Conservation (phyloP, 2,888 invertebrate species). For the Chymomyza amoena region DNA sequence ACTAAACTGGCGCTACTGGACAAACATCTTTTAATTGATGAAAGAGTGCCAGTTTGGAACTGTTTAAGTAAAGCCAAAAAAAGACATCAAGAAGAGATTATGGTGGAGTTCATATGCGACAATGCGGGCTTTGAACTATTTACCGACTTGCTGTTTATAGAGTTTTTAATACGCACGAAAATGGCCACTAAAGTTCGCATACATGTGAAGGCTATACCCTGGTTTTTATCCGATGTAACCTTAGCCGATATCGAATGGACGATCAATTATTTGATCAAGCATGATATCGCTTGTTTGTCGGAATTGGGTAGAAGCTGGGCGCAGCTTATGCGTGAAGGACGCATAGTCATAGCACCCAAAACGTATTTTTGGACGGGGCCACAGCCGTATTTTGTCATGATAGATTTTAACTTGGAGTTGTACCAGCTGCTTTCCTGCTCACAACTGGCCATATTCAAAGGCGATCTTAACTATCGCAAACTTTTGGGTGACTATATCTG, state of each 20-base stretch:
- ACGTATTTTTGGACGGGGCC: slow-evolving; percentile 94
- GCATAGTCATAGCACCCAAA: slow-evolving; percentile 78
- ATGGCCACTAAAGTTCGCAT: slow-evolving; percentile 85
- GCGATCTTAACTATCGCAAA: slow-evolving; percentile 98
- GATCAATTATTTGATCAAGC: slow-evolving; percentile 79
- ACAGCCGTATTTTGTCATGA: slow-evolving; percentile 88
- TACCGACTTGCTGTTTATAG: slow-evolving; percentile 91
- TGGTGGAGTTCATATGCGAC: slow-evolving; percentile 91
- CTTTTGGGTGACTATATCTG: slow-evolving; percentile 92
- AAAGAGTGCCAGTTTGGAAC: slow-evolving; percentile 82
- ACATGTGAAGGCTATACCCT: slow-evolving; percentile 93
- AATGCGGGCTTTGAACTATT: slow-evolving; percentile 96
- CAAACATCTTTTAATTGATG: slow-evolving; percentile 82
- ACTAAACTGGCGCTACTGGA: slow-evolving; percentile 80
- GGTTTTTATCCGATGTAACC: slow-evolving; percentile 97
- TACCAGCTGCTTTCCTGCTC: slow-evolving; percentile 86
- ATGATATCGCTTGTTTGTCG: slow-evolving; percentile 59
- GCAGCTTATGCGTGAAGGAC: slow-evolving; percentile 79
- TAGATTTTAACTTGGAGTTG: slow-evolving; percentile 82
- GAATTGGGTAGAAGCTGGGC: slow-evolving; percentile 82
- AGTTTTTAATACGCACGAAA: slow-evolving; percentile 84
- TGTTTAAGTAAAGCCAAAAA: slow-evolving; percentile 58
- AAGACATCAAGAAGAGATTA: slow-evolving; percentile 55
- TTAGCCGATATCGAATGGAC: slow-evolving; percentile 86
- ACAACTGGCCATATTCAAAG: slow-evolving; percentile 89